Base-by-base conservation (phyloP, 64 coral and sea anemone genomes). In the Actinia equina region DNA sequence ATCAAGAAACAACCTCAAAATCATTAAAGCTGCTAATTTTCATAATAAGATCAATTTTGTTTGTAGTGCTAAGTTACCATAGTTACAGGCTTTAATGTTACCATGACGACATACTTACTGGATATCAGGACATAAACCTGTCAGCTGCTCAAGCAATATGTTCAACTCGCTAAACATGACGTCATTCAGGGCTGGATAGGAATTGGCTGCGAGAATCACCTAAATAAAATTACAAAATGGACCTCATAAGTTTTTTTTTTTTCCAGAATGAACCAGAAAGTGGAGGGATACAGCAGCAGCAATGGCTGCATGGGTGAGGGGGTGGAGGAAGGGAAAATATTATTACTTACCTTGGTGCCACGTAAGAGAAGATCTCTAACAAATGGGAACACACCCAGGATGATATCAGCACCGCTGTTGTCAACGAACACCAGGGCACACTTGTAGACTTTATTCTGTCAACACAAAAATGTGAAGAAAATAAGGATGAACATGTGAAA, bases 361-460 rank as follows among this genome's bases (percentile, higher is more conserved):
- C 93, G 97, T 37, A 88, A 92, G 16, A 99, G 90, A 18, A 99
- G 91, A 77, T 99, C 97, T 88, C 93, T 90, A 13, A 94, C 91
- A 52, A 99, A 99, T 17, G 97, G 97, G 71, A 99, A 95, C n/a
- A 99, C 87, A 53, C 97, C 97, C 16, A 99, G 79, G 20, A 99
- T 94, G 52, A 99, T 93, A 60, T 99, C 97, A 25, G 93, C 88
- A 56, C 97, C 97, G 82, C 93, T 99, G 88, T 99, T 99, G 74
- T 99, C 93, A 17, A 99, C 95, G 86, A 99, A 99, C 74, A 99
- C 67, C 11, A 99, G 88, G 1, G 97, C 97, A 11, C 83, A 82
- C 53, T 91, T 89, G 84, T 99, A 92, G 83, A 93, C 83, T 20
- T 81, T 30, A 42, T 87, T 85, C 93, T 98, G 89, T 4, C 12